Percentiles rank a stretch among this genome's conserved stretches.
Evolutionary conservation across 2,888 invertebrate species (phyloP).

Genomic region (Balanococcus diminutus): DNA sequence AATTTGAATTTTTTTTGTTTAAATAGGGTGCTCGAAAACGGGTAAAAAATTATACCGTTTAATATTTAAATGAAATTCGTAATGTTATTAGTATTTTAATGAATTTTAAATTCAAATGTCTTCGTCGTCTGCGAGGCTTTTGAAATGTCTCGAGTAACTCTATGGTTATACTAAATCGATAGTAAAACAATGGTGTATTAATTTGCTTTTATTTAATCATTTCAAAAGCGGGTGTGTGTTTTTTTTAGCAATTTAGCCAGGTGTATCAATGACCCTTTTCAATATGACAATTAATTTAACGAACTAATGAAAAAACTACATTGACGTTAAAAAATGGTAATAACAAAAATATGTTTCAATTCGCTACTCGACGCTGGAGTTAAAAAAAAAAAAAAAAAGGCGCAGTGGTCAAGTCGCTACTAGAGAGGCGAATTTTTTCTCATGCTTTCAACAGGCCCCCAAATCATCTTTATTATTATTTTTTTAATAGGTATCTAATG

Average conservation of each 20-base stretch:
- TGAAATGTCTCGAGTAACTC: background rate
- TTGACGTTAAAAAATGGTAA: too few species aligned
- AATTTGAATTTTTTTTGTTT: background rate
- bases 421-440: too few species aligned
- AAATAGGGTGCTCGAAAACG: constrained; percentile 6
- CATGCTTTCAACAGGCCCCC: too few species aligned
- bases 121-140: background rate
- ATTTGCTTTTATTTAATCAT: background rate
- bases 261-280: background rate
- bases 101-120: constrained; percentile 7
- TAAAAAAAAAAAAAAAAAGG: too few species aligned
- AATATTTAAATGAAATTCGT: background rate
- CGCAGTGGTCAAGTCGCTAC: too few species aligned
- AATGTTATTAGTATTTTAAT: constrained; percentile 15
- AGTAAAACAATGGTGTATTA: background rate
- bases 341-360: background rate
- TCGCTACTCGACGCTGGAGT: background rate
- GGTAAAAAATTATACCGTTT: background rate
- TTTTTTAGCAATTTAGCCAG: background rate
- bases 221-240: background rate
- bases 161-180: background rate
- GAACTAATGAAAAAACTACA: background rate
- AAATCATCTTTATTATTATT: too few species aligned
- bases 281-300: too few species aligned
- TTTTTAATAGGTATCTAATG: too few species aligned